A percentile compares a stretch with the other conserved stretches of the same genome.
phyloP scores from a whole-genome alignment of 1,140 invertebrate species.

The Apis dorsata region DNA sequence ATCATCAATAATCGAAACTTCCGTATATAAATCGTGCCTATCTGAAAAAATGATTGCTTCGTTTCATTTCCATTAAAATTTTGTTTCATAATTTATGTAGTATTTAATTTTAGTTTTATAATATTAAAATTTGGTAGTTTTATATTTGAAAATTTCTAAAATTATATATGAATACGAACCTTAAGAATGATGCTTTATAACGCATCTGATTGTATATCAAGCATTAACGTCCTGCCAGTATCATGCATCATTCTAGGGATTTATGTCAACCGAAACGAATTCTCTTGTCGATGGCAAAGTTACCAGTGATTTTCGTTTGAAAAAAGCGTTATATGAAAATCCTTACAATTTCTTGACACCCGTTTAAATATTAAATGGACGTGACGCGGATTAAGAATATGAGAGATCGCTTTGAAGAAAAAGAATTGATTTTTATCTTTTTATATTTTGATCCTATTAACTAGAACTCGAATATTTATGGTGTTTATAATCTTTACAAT shows the following conservation, averaged over 20 bases:
- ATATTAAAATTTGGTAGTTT: no score
- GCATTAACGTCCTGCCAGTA: conserved; percentile 37
- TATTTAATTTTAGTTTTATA: no score
- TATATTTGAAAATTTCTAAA: no score
- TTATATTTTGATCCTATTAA: background rate
- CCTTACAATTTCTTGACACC: conserved; percentile 6
- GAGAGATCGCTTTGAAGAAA: background rate
- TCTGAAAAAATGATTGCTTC: conserved; percentile 7
- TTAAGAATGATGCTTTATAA: background rate
- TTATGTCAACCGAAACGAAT: conserved; percentile 41
- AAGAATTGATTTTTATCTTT: background rate
- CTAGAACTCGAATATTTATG: background rate
- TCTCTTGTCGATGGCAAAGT: background rate
- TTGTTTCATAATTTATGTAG: no score
- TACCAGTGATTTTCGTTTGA: conserved; percentile 8
- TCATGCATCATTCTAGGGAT: conserved; percentile 44
- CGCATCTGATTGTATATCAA: background rate
- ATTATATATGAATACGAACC: background rate
- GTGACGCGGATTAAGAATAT: conserved; percentile 1
- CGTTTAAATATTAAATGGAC: background rate
- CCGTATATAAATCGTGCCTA: conserved; percentile 10
- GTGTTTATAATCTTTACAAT: background rate
- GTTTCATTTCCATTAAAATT: background rate
- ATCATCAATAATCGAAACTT: conserved; percentile 28
- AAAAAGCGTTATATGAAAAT: background rate